Evolutionary conservation across 2,888 invertebrate genomes (phyloP).

Genomic region (Hirtodrosophila alboralis): DNA sequence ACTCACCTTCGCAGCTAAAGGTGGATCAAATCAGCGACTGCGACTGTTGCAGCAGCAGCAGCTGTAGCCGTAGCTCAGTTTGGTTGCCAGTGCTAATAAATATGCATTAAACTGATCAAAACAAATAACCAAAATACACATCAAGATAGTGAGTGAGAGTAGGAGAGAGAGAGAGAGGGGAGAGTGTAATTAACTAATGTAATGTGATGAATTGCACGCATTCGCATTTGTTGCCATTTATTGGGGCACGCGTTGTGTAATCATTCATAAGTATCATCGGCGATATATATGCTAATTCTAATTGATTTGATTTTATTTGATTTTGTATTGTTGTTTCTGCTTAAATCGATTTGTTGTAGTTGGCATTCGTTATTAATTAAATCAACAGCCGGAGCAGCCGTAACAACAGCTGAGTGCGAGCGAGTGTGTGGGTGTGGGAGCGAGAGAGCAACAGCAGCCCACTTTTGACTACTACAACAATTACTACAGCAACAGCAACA

Average conservation of each 20-base stretch:
- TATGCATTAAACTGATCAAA: constrained; percentile 54
- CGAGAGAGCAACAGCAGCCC: constrained; percentile 33
- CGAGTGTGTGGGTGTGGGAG: constrained; percentile 29
- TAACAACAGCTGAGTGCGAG: constrained; percentile 56
- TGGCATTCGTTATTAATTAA: constrained; percentile 77
- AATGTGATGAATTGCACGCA: constrained; percentile 34
- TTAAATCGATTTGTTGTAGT: constrained; percentile 76
- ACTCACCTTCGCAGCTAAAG: constrained; percentile 22
- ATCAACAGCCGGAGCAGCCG: constrained; percentile 54
- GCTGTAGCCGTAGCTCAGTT: constrained; percentile 20
- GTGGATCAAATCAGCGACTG: constrained; percentile 26
- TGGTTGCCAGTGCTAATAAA: constrained; percentile 23
- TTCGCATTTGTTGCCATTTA: constrained; percentile 44
- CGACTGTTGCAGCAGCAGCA: constrained; percentile 15
- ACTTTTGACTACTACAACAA: constrained; percentile 43
- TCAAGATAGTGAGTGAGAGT: constrained; percentile 2
- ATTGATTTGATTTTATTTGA: constrained; percentile 53
- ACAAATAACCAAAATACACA: constrained; percentile 44
- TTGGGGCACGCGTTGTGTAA: constrained; percentile 76
- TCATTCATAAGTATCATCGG: constrained; percentile 59
- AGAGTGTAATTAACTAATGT: constrained; percentile 33
- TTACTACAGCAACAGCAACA: constrained; percentile 37
- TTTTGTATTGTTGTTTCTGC: constrained; percentile 45
- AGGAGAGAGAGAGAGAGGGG: not conserved
- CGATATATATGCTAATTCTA: constrained; percentile 51